phyloP scores from a whole-genome alignment of 1,140 invertebrate species.

The Zaprionus capensis region DNA sequence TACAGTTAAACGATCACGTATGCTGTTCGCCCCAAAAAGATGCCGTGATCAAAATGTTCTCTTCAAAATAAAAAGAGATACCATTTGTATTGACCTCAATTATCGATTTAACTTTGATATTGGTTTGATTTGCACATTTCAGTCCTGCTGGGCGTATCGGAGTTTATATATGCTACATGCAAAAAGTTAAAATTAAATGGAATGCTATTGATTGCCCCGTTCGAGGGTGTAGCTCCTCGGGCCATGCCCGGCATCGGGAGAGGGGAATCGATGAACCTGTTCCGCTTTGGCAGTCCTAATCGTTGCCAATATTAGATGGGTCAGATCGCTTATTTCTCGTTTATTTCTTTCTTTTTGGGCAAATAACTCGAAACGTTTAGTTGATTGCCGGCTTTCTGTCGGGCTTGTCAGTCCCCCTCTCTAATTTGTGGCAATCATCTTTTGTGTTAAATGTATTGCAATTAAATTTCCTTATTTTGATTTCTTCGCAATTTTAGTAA shows the following conservation, averaged over 20 bases:
- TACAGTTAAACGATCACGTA: slow-evolving; percentile 84
- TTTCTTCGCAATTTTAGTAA: not conserved
- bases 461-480: slow-evolving; percentile 23
- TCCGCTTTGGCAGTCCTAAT: slow-evolving; percentile 32
- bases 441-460: slow-evolving; percentile 59
- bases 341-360: slow-evolving; percentile 65
- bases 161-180: slow-evolving; percentile 23
- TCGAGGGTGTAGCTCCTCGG: slow-evolving; percentile 13
- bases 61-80: slow-evolving; percentile 24
- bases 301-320: slow-evolving; percentile 63
- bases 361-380: slow-evolving; percentile 74
- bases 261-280: not conserved
- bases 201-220: slow-evolving; percentile 79
- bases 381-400: slow-evolving; percentile 71
- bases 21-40: slow-evolving; percentile 48
- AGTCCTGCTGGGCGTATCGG: slow-evolving; percentile 39
- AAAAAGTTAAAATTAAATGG: slow-evolving; percentile 78
- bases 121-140: slow-evolving; percentile 81
- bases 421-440: slow-evolving; percentile 77
- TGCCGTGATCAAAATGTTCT: slow-evolving; percentile 34
- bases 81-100: slow-evolving; percentile 75
- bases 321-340: slow-evolving; percentile 75
- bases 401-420: slow-evolving; percentile 22
- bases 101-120: slow-evolving; percentile 85
- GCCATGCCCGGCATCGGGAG: not conserved